phyloP scores from a whole-genome alignment of 2,888 invertebrate genomes.

The Thalpophila matura region DNA sequence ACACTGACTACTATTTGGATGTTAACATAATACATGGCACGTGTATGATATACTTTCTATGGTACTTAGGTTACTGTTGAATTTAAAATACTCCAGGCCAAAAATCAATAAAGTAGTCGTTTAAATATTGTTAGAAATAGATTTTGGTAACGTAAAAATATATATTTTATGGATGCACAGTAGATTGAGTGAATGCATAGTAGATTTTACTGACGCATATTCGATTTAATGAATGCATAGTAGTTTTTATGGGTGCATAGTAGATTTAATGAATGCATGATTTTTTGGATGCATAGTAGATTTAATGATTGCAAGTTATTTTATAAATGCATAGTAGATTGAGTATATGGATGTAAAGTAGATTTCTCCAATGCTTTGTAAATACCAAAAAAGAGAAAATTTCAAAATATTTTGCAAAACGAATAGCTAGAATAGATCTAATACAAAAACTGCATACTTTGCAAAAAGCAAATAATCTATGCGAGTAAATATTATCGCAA shows the following conservation, averaged over 20 bases:
- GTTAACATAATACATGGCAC: slow-evolving; percentile 19
- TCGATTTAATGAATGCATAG: not conserved
- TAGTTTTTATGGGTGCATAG: not conserved
- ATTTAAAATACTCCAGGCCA: not conserved
- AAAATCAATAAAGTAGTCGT: no score
- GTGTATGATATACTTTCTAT: slow-evolving; percentile 31
- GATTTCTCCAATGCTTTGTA: no score
- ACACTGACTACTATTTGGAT: slow-evolving; percentile 18
- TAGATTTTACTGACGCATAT: not conserved
- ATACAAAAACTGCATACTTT: not conserved
- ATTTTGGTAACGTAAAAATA: no score
- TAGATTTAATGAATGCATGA: not conserved
- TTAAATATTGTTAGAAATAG: no score
- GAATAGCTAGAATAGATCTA: not conserved
- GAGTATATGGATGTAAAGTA: not conserved
- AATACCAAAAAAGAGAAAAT: no score
- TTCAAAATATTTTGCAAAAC: not conserved
- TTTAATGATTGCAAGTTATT: not conserved
- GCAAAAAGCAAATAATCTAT: slow-evolving; percentile 3
- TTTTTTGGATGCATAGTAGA: not conserved
- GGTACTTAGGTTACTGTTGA: not conserved
- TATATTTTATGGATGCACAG: not conserved
- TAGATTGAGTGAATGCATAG: not conserved
- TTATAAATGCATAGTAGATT: not conserved
- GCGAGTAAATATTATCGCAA: slow-evolving; percentile 5